Evolutionary conservation across 2,888 invertebrate genomes (phyloP).

Genomic region (Epinotia demarniana): DNA sequence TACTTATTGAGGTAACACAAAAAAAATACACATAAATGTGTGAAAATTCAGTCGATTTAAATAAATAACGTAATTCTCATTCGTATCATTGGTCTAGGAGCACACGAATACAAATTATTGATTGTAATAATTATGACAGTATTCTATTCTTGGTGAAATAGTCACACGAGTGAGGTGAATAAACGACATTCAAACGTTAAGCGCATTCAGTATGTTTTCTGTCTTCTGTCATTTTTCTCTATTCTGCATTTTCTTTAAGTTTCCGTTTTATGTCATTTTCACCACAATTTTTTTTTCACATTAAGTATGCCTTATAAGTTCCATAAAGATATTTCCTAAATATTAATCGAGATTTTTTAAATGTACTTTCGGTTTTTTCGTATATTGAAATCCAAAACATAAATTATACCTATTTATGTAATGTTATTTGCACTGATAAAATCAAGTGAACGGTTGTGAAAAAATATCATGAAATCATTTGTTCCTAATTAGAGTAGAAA

Average conservation of each 20-base stretch:
- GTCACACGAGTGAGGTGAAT: slow-evolving; percentile 1
- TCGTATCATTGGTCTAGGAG: not conserved
- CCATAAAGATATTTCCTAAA: no score
- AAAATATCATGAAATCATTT: no score
- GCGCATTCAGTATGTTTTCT: not conserved
- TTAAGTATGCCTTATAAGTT: no score
- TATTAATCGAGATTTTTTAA: no score
- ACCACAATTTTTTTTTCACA: no score
- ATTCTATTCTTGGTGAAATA: not conserved
- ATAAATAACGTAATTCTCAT: slow-evolving; percentile 1
- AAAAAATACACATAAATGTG: not conserved
- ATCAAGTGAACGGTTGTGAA: no score
- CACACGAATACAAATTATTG: not conserved
- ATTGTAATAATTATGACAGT: not conserved
- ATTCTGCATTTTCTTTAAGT: not conserved
- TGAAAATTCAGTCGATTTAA: not conserved
- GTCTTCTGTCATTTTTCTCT: not conserved
- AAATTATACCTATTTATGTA: no score
- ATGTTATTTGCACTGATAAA: no score
- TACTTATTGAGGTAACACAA: not conserved
- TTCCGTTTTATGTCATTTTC: no score
- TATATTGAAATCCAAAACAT: no score
- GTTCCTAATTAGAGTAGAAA: no score
- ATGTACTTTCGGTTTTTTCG: no score
- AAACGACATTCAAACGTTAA: not conserved